Evolutionary conservation across 2,113 vertebrate species (phyloP), one percentile per base, ranked within the genome.

Genomic region (Poecilia latipinna): DNA sequence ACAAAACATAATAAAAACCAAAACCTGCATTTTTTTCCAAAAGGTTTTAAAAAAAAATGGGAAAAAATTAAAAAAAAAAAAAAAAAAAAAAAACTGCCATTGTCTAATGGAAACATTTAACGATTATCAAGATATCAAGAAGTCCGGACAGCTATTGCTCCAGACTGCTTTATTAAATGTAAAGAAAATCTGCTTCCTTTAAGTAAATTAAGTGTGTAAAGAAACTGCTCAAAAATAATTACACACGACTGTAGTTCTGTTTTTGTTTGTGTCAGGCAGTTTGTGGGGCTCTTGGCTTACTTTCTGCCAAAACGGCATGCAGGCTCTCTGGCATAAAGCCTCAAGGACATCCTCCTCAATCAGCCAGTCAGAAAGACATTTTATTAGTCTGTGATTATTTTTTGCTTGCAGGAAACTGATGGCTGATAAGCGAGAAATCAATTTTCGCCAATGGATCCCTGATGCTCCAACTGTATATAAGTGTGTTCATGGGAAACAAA

Each of bases 401-500:
- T 51, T 54, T 57, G 51, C 22, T 57, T 57, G 19, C 51, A 57
- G 22, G 51, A 22, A 57, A n/a, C 51, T 17, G 51, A 57, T 57
- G 51, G 51, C 7, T n/a, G 51, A n/a, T 57, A 57, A 57, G 44
- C 15, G 13, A 48, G 13, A 0, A 48, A 48, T 48, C 44, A 19
- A 48, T 48, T 19, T 48, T 17, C 22, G 44, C 44, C 44, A 48
- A 48, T 48, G 13, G 44, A 48, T 48, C 17, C 5, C 44, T 7
- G 22, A n/a, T 11, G 24, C 8, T 57, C 51, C 17, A 8, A 11
- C 17, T 35, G 15, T 39, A 54, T 32, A 65, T 39, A 22, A 54
- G 54, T 32, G 66, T 42, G 65, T 44, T 51, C 57, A 57, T 57
- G 57, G 26, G 48, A 39, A 63, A 17, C 51, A 70, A 70, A 67